Base-by-base conservation (phyloP, 2,797 vertebrate species). In the Manis crassicaudata region DNA sequence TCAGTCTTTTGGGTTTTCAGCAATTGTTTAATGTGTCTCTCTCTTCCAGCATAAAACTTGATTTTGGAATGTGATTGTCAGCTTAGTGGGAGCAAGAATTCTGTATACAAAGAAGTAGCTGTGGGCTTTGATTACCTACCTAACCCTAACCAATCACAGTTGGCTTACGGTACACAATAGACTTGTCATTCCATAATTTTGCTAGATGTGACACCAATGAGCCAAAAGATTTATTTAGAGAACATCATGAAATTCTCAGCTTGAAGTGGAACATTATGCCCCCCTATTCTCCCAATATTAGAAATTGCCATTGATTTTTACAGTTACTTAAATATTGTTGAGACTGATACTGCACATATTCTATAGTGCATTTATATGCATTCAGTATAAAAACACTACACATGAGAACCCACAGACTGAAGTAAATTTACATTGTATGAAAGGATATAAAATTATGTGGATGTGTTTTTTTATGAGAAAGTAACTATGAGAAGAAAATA, bases 41-140 rank as follows among this genome's bases (percentile, higher is more conserved):
- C 20, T 95, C 92, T 97, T 92, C 73, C 63, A 82, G 56, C 73
- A 89, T 0, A 88, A 58, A 89, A 97, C 96, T 96, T 97, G 97
- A 97, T 97, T 98, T 98, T 95, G 52, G 35, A 92, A 82, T 96
- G 79, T 96, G 97, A 98, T 88, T 98, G 98, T 97, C 97, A 90
- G 95, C 87, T 97, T 98, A 91, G 95, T 97, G 97, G 98, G 97
- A 97, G 95, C 96, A 98, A 92, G 97, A 98, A 98, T 98, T 98
- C 98, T 97, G 97, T 87, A 52, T 77, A 97, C 97, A 98, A 98
- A 98, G 98, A 97, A 86, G 77, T 95, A 97, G 83, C 98, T 88
- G 95, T 97, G 92, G 97, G 98, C 3, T 98, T 97, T 97, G 93
- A 96, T 98, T 98, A 94, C 89, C 97, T 97, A 96, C 96, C 95